phyloP scores from a whole-genome alignment of 2,888 invertebrate genomes.

The Eupithecia pulchellata region DNA sequence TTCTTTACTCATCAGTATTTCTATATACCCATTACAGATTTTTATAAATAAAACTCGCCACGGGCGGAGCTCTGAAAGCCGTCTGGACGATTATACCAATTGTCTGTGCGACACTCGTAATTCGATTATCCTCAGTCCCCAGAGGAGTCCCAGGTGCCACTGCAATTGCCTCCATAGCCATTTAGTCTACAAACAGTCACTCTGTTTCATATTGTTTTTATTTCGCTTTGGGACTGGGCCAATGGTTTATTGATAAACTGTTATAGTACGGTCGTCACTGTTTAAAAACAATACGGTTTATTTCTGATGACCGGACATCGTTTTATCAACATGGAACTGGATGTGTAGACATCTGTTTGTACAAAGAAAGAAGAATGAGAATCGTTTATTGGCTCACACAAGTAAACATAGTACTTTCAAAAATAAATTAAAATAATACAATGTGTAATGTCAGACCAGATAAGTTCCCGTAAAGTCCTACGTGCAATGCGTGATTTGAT shows the following conservation, averaged over 20 bases:
- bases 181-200: constrained; percentile 33
- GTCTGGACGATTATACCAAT: constrained; percentile 29
- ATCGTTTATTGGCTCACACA: too few relatives aligned
- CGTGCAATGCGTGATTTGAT: too few relatives aligned
- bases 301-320: not conserved
- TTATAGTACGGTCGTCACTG: not conserved
- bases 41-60: constrained; percentile 6
- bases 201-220: constrained; percentile 30
- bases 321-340: not conserved
- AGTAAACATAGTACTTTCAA: too few relatives aligned
- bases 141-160: constrained; percentile 30
- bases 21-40: constrained; percentile 5
- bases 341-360: not conserved
- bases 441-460: too few relatives aligned
- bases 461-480: too few relatives aligned
- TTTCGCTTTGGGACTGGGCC: constrained; percentile 21
- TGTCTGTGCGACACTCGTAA: constrained; percentile 31
- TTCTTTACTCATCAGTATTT: not conserved
- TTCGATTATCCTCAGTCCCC: constrained; percentile 30
- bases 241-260: constrained; percentile 19
- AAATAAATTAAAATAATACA: too few relatives aligned
- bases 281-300: constrained; percentile 6
- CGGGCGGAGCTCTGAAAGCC: not conserved
- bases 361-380: too few relatives aligned
- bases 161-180: constrained; percentile 29